Evolutionary conservation across 2,888 invertebrate species (phyloP).

Genomic region (Lingula anatina): DNA sequence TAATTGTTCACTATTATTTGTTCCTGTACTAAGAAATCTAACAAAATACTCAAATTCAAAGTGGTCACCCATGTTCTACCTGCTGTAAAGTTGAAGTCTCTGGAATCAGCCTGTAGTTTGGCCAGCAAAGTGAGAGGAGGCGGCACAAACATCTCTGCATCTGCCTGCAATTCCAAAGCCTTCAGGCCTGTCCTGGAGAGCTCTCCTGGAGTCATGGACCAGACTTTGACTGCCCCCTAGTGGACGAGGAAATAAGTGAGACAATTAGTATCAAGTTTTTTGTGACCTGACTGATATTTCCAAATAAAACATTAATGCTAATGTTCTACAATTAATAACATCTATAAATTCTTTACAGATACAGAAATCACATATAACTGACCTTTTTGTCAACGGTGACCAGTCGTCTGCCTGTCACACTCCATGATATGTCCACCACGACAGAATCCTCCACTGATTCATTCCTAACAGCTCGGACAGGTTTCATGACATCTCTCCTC

Average conservation of each 20-base stretch:
- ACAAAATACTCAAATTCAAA: no score
- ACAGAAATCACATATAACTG: slow-evolving; percentile 3
- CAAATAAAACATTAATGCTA: no score
- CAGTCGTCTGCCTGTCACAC: slow-evolving; percentile 23
- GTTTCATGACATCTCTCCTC: slow-evolving; percentile 20
- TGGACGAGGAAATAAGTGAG: slow-evolving; percentile 2
- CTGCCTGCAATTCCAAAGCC: slow-evolving; percentile 16
- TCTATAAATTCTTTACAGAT: background rate
- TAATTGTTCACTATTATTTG: no score
- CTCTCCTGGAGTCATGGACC: slow-evolving; percentile 17
- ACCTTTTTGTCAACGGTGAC: slow-evolving; percentile 23
- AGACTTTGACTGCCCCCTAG: slow-evolving; percentile 25
- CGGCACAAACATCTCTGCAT: slow-evolving; percentile 17
- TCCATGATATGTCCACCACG: slow-evolving; percentile 24
- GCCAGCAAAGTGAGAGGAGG: slow-evolving; percentile 17
- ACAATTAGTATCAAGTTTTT: no score
- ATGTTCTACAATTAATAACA: no score
- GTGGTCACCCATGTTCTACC: no score
- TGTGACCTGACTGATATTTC: no score
- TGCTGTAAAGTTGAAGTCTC: slow-evolving; percentile 27
- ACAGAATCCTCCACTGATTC: slow-evolving; percentile 13
- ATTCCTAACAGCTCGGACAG: slow-evolving; percentile 17
- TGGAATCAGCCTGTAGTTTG: slow-evolving; percentile 16
- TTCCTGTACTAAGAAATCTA: no score
- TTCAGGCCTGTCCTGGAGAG: slow-evolving; percentile 12